A percentile compares a stretch with the other conserved stretches of the same genome.
Evolutionary conservation across 1,140 invertebrate species (phyloP).

Genomic region (Stenopsyche tienmushanensis): DNA sequence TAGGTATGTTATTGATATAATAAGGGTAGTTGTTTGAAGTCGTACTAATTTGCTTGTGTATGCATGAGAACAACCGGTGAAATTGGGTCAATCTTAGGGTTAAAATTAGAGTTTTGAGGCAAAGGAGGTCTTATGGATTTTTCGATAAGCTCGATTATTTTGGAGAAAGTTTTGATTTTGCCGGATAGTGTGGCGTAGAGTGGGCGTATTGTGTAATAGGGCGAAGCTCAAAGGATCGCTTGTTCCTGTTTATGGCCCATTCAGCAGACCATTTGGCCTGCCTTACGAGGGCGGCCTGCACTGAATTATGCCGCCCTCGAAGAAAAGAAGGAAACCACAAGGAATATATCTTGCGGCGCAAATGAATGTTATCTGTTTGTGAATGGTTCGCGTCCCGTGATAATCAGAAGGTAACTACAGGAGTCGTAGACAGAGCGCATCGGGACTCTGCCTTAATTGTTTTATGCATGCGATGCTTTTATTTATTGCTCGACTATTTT

Average conservation of each 20-base stretch:
- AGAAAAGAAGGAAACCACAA: conserved; percentile 2
- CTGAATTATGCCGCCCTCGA: conserved; percentile 27
- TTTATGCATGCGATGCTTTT: not conserved
- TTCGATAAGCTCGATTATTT: too few species aligned
- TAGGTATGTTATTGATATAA: too few species aligned
- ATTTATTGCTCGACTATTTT: not conserved
- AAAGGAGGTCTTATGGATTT: too few species aligned
- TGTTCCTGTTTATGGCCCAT: conserved; percentile 37
- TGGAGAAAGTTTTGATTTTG: too few species aligned
- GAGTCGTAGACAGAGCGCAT: not conserved
- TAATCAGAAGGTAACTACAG: not conserved
- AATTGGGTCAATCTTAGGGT: too few species aligned
- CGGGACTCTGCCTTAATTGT: not conserved
- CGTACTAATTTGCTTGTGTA: too few species aligned
- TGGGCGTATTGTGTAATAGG: conserved; percentile 20
- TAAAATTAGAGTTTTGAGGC: too few species aligned
- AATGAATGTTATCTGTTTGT: conserved; percentile 33
- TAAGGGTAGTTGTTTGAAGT: too few species aligned
- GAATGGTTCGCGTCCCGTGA: conserved; percentile 17
- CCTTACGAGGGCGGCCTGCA: conserved; percentile 26
- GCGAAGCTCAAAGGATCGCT: conserved; percentile 21
- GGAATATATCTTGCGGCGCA: conserved; percentile 26
- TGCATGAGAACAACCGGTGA: too few species aligned
- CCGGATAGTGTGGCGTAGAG: not conserved
- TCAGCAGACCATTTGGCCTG: conserved; percentile 30